Base-by-base conservation (phyloP, 2,113 vertebrate genomes). In the Sinocyclocheilus anophthalmus region DNA sequence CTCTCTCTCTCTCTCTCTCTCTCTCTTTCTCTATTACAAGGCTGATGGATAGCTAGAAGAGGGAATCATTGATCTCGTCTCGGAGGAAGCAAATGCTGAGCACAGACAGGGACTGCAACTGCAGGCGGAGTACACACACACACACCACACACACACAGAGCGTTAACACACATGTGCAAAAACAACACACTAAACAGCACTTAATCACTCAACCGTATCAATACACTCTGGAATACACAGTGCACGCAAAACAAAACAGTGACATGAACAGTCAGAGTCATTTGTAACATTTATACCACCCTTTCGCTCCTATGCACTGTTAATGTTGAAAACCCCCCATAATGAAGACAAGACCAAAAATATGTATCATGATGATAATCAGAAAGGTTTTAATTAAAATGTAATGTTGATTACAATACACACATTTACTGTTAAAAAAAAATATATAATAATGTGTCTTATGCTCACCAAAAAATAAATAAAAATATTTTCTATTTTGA, bases 41-140 rank as follows among this genome's bases (percentile, higher is more conserved):
- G 18, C 85, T 93, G 93, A 94, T 93, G 92, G 93, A 94, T 94
- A 89, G 92, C 91, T 87, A 86, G 86, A 89, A 92, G 91, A 92
- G 88, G 88, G 88, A 88, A 91, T 87, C 87, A 92, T 93, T 92
- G 93, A 93, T 94, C 92, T 90, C 85, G 85, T 91, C 91, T 91
- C 87, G 65, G 75, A 92, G 90, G 90, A 93, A 90, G 92, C 92
- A 91, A 90, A 93, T 90, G 91, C 91, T 90, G 84, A 93, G 90
- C 78, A 65, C 88, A 91, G 90, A 91, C 90, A 90, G 67, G 67
- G 83, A 88, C 81, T 89, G 89, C 86, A 90, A 89, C 89, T 86
- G 91, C 82, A 88, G 81, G 86, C 87, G 90, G 84, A 79, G 89
- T 69, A 55, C 65, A 79, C 24, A 73, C 72, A 76, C 82, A 53